Base-by-base conservation (phyloP, 2,888 invertebrate species). In the Ophonus ardosiacus region DNA sequence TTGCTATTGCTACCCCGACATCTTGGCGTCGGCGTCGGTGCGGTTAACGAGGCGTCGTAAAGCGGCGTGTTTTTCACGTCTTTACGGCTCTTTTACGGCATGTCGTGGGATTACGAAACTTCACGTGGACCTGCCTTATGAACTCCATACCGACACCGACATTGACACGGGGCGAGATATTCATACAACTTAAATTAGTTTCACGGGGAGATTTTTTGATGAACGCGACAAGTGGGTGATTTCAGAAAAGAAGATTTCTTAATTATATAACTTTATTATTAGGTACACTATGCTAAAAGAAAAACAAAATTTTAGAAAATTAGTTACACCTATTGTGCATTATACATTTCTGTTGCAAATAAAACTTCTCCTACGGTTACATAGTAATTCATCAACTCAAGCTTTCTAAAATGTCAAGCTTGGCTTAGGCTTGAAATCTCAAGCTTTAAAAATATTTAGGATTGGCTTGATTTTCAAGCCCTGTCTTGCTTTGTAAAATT, bases 171-270 rank as follows among this genome's bases (percentile, higher is more conserved):
- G 5, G 0, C 7, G 68, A 31, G 13, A 82, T 82, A 68, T 82
- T 82, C 71, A 83, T 83, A 71, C 71, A 74, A 83, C 40, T 83
- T 83, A 83, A 83, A 83, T 83, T 83, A 83, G 74, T 83, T 83
- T 24, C 57, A 24, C 24, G 78, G n/a, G 38, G 13, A 8, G 21
- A 15, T 38, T 68, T 68, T 68, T 68, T 68, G 40, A 38, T 15
- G 31, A 68, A 18, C 17, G 43, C 71, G 71, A 40, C 71, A 74
- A 74, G 71, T 74, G 43, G 13, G 8, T 51, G 43, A 8, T 13
- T 31, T 5, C 31, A 31, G 31, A 31, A 31, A 31, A 51, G 13
- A 51, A 5, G 43, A 51, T 51, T 51, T 51, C 13, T 8, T 51
- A 51, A 51, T 51, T 51, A 10, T 51, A 31, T 6, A 51, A 51